Percentiles rank a stretch among this genome's conserved stretches.
Conservation (phyloP, 2,113 vertebrate species). For the Corydoras maculifer region DNA sequence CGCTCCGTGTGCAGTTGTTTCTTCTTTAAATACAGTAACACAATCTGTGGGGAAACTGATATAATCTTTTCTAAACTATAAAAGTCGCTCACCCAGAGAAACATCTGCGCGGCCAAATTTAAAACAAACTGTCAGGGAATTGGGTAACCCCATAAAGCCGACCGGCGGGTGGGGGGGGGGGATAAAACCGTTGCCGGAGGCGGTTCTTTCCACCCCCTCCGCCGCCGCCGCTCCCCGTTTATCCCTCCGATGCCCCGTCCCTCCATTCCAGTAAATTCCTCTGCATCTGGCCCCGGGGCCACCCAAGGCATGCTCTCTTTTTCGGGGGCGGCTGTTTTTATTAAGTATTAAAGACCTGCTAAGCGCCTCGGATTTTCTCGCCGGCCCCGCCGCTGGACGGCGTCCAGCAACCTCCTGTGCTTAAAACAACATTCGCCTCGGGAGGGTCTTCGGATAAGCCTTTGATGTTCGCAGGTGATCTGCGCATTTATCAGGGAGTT, state of each 20-base stretch:
- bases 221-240: slow-evolving; percentile 30
- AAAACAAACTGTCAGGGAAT: slow-evolving; percentile 78
- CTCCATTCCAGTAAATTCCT: slow-evolving; percentile 55
- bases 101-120: slow-evolving; percentile 79
- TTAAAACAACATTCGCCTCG: slow-evolving; percentile 32
- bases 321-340: slow-evolving; percentile 46
- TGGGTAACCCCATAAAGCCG: slow-evolving; percentile 69
- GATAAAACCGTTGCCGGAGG: slow-evolving; percentile 29
- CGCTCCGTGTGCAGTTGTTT: slow-evolving; percentile 45
- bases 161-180: slow-evolving; percentile 41
- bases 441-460: slow-evolving; percentile 20
- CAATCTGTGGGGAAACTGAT: slow-evolving; percentile 75
- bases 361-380: slow-evolving; percentile 31
- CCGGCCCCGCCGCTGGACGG: slow-evolving; percentile 8
- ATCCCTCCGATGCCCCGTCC: slow-evolving; percentile 26
- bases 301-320: slow-evolving; percentile 50
- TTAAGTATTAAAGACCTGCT: slow-evolving; percentile 46
- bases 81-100: slow-evolving; percentile 77
- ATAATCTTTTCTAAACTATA: slow-evolving; percentile 81
- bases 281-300: slow-evolving; percentile 54
- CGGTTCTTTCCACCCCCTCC: slow-evolving; percentile 40
- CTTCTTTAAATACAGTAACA: slow-evolving; percentile 75
- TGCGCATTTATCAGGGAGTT: not conserved
- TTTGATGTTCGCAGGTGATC: slow-evolving; percentile 34
- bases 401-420: slow-evolving; percentile 18